Base-by-base conservation (phyloP, 1,140 invertebrate genomes). In the Eumeta japonica region DNA sequence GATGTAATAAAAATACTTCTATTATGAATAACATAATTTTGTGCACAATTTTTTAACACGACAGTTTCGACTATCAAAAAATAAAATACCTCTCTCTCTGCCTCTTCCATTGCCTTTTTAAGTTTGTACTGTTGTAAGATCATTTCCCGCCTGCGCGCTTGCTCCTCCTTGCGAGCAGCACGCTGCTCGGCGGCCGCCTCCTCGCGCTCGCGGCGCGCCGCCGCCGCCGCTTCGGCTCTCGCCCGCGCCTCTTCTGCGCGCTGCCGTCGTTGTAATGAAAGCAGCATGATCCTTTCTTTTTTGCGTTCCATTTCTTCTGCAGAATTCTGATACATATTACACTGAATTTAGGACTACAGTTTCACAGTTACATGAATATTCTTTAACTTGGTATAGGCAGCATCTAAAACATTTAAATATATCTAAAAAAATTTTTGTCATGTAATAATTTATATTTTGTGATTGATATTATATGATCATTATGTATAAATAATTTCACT, bases 71-170 rank as follows among this genome's bases (percentile, higher is more conserved):
- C n/a, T n/a, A 28, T 14, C 31, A 39, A 34, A 36, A 33, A n/a
- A 24, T 24, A 7, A 5, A 34, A 43, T 59, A 90, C 90, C 79
- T 93, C 90, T 76, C 89, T 79, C 59, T 94, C 90, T 28, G 89
- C 89, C 78, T 95, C 92, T 70, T 94, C 90, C 37, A 90, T 85
- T 28, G 89, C 88, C 75, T 98, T 98, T 58, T 96, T 93, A 49
- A 96, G 81, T 74, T 94, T 92, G 76, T 98, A 92, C 63, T 94
- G 88, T 62, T 96, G 92, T 46, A 97, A 81, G 65, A 98, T 98
- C 41, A 81, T 80, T 43, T 92, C 87, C 41, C 94, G 76, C 50
- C 92, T 80, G 19, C 86, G 81, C 56, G 86, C 86, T 62, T 97
- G 94, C 60, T 97, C 93, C 48, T 92, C 89, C 67, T 94, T 94